Percentiles rank a stretch among this genome's conserved stretches.
Evolutionary conservation across 1,140 invertebrate species (phyloP).

Genomic region (Drusus annulatus): DNA sequence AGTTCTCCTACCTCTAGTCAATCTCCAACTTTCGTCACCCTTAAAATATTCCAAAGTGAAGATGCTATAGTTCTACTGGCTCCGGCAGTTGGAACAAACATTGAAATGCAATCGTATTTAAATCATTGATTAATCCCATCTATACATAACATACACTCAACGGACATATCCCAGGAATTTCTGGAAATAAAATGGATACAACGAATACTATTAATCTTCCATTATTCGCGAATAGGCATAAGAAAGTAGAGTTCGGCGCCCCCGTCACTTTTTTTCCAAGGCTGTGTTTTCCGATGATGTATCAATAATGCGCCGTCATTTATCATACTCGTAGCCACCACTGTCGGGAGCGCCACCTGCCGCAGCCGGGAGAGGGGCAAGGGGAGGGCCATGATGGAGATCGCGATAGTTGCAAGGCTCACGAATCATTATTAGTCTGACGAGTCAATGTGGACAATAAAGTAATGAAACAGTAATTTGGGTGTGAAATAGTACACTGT

Average conservation of each 20-base stretch:
- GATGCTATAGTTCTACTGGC: too few species aligned
- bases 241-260: background rate
- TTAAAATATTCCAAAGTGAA: too few species aligned
- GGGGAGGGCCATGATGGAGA: background rate
- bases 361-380: background rate
- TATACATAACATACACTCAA: too few species aligned
- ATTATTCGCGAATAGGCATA: background rate
- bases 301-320: slow-evolving; percentile 24
- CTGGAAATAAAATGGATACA: too few species aligned
- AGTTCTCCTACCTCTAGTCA: too few species aligned
- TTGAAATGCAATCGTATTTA: too few species aligned
- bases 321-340: slow-evolving; percentile 13
- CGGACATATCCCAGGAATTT: too few species aligned
- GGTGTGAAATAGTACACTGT: too few species aligned
- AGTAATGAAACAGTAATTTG: background rate
- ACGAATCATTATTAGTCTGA: background rate
- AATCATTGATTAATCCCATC: too few species aligned
- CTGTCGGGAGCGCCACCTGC: slow-evolving; percentile 17
- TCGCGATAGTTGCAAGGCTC: background rate
- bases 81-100: too few species aligned
- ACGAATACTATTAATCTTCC: too few species aligned
- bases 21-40: too few species aligned
- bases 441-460: background rate
- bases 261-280: background rate
- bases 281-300: slow-evolving; percentile 22